phyloP scores from a whole-genome alignment of 2,797 vertebrate species.

The Malacoraja senta region DNA sequence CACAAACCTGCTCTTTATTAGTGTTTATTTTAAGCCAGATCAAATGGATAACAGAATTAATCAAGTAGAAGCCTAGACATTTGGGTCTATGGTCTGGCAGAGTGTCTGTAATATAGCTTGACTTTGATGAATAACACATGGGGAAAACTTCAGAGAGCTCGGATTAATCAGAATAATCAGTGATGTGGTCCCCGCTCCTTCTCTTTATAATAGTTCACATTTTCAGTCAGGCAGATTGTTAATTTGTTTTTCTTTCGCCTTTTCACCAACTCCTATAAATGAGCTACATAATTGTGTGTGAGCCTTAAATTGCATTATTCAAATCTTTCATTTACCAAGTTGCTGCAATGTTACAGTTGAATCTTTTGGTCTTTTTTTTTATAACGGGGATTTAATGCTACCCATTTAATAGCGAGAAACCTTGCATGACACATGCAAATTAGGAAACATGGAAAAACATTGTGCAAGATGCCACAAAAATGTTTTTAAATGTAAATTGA shows the following conservation, averaged over 20 bases:
- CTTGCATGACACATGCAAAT: too few relatives aligned
- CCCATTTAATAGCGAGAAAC: neutral
- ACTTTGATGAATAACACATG: constrained; percentile 35
- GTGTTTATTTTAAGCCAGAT: constrained; percentile 27
- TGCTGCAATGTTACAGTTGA: neutral
- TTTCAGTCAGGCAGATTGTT: constrained; percentile 13
- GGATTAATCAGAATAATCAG: constrained; percentile 20
- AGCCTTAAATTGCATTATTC: neutral
- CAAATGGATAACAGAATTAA: constrained; percentile 35
- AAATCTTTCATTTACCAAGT: neutral
- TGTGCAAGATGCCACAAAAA: neutral
- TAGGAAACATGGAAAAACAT: neutral
- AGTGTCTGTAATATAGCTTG: constrained; percentile 30
- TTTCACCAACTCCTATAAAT: neutral
- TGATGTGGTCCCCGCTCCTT: constrained; percentile 14
- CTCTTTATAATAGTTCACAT: constrained; percentile 13
- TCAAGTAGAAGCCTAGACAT: constrained; percentile 27
- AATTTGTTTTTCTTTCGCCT: constrained; percentile 2
- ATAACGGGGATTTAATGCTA: neutral
- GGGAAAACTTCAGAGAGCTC: constrained; percentile 27
- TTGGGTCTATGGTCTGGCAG: constrained; percentile 26
- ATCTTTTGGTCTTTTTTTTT: neutral
- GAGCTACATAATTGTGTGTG: neutral
- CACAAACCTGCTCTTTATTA: constrained; percentile 35
- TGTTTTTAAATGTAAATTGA: neutral